Percentiles rank a stretch among this genome's conserved stretches.
These are phyloP conservation scores for Antheraea pernyi DNA, from an alignment of 1,140 invertebrate genomes.

Conservation along the genomic window DNA sequence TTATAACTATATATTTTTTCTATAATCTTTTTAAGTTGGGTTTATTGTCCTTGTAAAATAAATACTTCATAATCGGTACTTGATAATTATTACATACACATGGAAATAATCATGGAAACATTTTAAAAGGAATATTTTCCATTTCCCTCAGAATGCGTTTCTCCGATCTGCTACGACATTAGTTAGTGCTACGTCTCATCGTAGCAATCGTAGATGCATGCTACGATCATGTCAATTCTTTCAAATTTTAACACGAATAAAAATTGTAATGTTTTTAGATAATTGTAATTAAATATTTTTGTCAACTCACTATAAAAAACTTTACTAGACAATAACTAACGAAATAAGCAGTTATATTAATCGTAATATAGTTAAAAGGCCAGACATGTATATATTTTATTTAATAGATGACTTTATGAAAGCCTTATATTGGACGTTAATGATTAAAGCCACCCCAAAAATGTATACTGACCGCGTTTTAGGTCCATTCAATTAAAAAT, in stretches of 20 bases:
- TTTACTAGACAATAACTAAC: background rate
- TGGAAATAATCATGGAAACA: background rate
- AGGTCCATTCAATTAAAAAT: conserved; percentile 78
- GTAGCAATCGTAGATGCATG: background rate
- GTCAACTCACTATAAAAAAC: too few relatives aligned
- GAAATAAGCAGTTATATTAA: background rate
- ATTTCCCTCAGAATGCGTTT: background rate
- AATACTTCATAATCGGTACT: too few relatives aligned
- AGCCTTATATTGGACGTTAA: conserved; percentile 13
- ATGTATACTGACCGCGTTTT: conserved; percentile 60
- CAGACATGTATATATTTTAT: background rate
- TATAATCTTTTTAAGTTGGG: too few relatives aligned
- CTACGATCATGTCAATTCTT: background rate
- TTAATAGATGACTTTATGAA: conserved; percentile 11
- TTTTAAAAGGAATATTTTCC: background rate
- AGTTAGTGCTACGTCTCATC: background rate
- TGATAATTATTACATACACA: background rate
- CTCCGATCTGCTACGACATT: background rate
- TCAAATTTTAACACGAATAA: too few relatives aligned
- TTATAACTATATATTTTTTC: background rate
- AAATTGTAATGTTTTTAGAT: too few relatives aligned
- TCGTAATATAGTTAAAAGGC: background rate
- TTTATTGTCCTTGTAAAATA: too few relatives aligned
- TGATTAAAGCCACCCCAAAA: conserved; percentile 24
- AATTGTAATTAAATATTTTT: too few relatives aligned